phyloP scores from a whole-genome alignment of 2,888 invertebrate genomes.

The Sesia bembeciformis region DNA sequence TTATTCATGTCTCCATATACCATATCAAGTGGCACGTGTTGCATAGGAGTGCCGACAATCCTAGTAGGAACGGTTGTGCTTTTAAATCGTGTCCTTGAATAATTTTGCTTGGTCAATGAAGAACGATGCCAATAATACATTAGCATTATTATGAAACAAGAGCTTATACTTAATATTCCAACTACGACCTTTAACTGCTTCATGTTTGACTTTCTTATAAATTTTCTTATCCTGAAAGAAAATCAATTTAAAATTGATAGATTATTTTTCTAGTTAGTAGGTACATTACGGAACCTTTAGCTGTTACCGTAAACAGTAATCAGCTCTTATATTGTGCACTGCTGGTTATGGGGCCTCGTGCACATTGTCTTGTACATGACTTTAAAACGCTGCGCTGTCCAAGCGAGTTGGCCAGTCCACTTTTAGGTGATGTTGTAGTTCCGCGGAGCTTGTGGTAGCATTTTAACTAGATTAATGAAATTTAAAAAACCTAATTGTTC shows the following conservation, averaged over 20 bases:
- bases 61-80: background rate
- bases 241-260: too few species aligned
- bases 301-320: too few species aligned
- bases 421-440: too few species aligned
- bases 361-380: too few species aligned
- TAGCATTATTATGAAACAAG: slow-evolving; percentile 26
- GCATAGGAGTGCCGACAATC: slow-evolving; percentile 21
- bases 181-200: slow-evolving; percentile 30
- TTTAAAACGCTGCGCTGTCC: too few species aligned
- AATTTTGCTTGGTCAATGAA: background rate
- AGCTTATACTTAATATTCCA: slow-evolving; percentile 16
- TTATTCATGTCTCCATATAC: slow-evolving; percentile 22
- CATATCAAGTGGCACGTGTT: slow-evolving; percentile 30
- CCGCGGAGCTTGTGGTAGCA: too few species aligned
- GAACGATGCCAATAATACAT: slow-evolving; percentile 28
- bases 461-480: too few species aligned
- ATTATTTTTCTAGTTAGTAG: background rate
- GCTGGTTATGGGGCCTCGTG: too few species aligned
- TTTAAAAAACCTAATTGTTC: too few species aligned
- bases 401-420: too few species aligned
- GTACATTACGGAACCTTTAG: too few species aligned
- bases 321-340: too few species aligned
- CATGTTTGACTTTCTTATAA: slow-evolving; percentile 27
- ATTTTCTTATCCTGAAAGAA: slow-evolving; percentile 36
- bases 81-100: background rate